These are phyloP conservation scores for Scaptomyza parva DNA, from an alignment of 2,888 invertebrate genomes.

Conservation along the genomic window DNA sequence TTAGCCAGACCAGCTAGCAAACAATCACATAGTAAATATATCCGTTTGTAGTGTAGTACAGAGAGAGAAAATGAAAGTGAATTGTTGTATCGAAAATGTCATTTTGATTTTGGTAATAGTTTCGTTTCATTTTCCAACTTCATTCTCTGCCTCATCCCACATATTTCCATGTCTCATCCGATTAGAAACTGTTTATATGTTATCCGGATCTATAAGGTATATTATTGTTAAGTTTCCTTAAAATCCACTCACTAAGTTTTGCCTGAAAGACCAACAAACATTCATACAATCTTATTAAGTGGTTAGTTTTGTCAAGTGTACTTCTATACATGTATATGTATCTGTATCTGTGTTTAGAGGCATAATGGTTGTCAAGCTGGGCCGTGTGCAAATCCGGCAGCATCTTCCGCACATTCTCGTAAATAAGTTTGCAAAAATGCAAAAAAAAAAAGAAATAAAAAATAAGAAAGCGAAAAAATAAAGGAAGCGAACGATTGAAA, in stretches of 20 bases:
- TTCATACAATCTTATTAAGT: too few relatives aligned
- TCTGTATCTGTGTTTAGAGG: conserved; percentile 36
- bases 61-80: neutral
- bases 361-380: conserved; percentile 43
- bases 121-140: too few relatives aligned
- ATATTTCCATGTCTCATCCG: too few relatives aligned
- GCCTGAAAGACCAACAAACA: too few relatives aligned
- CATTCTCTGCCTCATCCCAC: too few relatives aligned
- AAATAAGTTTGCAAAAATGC: conserved; percentile 63
- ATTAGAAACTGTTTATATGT: too few relatives aligned
- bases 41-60: neutral
- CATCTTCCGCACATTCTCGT: conserved; percentile 69
- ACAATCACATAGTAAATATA: conserved; percentile 25
- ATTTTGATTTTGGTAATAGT: too few relatives aligned
- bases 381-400: conserved; percentile 60
- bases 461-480: conserved; percentile 22
- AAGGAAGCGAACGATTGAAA: conserved; percentile 37
- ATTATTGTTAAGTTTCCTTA: too few relatives aligned
- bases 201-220: too few relatives aligned
- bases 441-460: conserved; percentile 33
- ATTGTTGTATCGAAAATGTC: too few relatives aligned
- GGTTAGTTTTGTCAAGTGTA: too few relatives aligned
- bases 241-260: too few relatives aligned
- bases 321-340: neutral
- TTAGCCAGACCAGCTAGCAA: conserved; percentile 34